A percentile compares a stretch with the other conserved stretches of the same genome.
These are phyloP conservation scores for Palloptera scutellata DNA, from an alignment of 2,888 invertebrate species.

Conservation along the genomic window DNA sequence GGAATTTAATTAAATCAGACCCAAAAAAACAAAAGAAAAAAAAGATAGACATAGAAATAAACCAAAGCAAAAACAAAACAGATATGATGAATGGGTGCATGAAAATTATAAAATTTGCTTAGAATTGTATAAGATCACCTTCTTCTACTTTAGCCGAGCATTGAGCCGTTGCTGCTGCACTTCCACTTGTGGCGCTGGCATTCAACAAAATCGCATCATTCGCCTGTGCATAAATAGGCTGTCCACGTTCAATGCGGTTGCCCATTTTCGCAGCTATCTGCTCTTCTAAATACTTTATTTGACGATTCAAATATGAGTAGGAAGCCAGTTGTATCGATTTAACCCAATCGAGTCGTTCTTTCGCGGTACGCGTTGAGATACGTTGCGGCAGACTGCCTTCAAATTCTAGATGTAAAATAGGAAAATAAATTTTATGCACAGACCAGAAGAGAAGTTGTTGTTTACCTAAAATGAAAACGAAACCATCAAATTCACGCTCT, in stretches of 20 bases:
- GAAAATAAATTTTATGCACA: neutral
- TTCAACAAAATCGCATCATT: constrained; percentile 65
- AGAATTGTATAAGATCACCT: constrained; percentile 69
- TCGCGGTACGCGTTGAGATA: constrained; percentile 80
- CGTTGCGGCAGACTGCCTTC: constrained; percentile 84
- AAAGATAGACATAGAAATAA: too few relatives aligned
- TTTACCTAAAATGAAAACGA: constrained; percentile 84
- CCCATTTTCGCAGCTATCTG: constrained; percentile 65
- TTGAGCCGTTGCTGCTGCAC: constrained; percentile 9
- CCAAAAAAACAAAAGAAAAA: too few relatives aligned
- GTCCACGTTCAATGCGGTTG: constrained; percentile 66
- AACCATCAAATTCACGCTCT: constrained; percentile 73
- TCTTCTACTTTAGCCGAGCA: constrained; percentile 67
- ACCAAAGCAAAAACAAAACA: too few relatives aligned
- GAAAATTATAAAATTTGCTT: constrained; percentile 32
- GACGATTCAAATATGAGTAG: constrained; percentile 81
- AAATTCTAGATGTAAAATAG: constrained; percentile 70
- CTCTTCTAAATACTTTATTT: constrained; percentile 69
- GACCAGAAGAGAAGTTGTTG: constrained; percentile 6
- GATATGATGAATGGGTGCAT: too few relatives aligned
- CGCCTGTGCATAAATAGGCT: constrained; percentile 66
- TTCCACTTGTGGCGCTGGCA: constrained; percentile 9
- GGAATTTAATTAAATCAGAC: too few relatives aligned
- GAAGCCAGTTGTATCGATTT: constrained; percentile 85
- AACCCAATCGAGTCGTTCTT: constrained; percentile 86